Evolutionary conservation across 2,888 invertebrate genomes (phyloP).

Genomic region (Spodoptera exigua): DNA sequence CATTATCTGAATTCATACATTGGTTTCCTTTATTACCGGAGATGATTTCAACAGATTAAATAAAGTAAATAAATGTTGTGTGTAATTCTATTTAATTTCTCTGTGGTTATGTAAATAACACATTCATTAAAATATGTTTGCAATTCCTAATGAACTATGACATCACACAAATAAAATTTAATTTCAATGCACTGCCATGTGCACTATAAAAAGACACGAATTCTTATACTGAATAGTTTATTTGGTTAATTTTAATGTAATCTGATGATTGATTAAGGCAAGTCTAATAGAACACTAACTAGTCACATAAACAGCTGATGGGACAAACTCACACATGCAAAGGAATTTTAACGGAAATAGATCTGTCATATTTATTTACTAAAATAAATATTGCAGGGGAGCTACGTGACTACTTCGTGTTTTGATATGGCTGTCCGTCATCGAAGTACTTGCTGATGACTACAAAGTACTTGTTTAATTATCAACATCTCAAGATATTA

Average conservation of each 20-base stretch:
- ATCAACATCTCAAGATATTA: background rate
- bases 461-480: constrained; percentile 16
- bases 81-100: background rate
- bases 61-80: no score
- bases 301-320: constrained; percentile 47
- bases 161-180: constrained; percentile 19
- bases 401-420: constrained; percentile 74
- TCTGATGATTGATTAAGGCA: no score
- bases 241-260: no score
- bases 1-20: no score
- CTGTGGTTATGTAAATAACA: background rate
- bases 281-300: background rate
- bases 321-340: constrained; percentile 3
- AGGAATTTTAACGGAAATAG: constrained; percentile 10
- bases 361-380: constrained; percentile 19
- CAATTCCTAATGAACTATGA: no score
- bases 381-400: constrained; percentile 53
- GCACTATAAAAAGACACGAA: background rate
- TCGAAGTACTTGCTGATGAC: constrained; percentile 51
- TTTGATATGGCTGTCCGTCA: constrained; percentile 71
- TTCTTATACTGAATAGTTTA: no score
- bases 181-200: constrained; percentile 22
- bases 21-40: no score
- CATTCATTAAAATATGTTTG: background rate
- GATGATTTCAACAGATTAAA: no score